Evolutionary conservation across 1,140 invertebrate species (phyloP).

Genomic region (Vanessa tameamea): DNA sequence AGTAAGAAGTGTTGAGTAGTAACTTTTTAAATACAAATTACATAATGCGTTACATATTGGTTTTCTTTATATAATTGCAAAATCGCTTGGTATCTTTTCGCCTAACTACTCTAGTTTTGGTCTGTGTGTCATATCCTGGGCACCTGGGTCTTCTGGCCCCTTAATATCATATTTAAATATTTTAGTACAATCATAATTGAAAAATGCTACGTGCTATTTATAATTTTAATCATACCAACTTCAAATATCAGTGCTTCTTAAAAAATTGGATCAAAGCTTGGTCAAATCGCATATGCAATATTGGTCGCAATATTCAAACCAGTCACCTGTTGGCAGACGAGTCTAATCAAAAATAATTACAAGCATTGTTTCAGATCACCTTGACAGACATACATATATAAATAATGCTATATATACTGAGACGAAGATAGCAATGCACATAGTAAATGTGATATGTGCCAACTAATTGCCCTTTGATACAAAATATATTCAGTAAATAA

Average conservation of each 20-base stretch:
- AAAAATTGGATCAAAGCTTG: background rate
- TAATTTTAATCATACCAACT: background rate
- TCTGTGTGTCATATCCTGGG: no score
- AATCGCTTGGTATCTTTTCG: no score
- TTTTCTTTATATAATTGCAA: no score
- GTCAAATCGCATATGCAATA: background rate
- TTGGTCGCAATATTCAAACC: background rate
- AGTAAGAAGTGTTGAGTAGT: no score
- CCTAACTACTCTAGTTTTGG: no score
- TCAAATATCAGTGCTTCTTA: background rate
- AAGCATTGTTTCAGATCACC: slow-evolving; percentile 9
- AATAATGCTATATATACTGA: background rate
- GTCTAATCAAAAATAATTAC: slow-evolving; percentile 12
- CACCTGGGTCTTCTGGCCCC: no score
- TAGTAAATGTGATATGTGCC: background rate
- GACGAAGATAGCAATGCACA: background rate
- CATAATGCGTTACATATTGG: no score
- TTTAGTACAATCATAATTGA: no score
- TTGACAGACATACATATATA: slow-evolving; percentile 22
- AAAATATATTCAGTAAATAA: no score
- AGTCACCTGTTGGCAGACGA: slow-evolving; percentile 21
- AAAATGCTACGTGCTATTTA: no score
- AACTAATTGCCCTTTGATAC: background rate
- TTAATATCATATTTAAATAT: no score
- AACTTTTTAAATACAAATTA: no score